Conservation (phyloP, 2,888 invertebrate species). For the Rhogogaster chlorosoma region DNA sequence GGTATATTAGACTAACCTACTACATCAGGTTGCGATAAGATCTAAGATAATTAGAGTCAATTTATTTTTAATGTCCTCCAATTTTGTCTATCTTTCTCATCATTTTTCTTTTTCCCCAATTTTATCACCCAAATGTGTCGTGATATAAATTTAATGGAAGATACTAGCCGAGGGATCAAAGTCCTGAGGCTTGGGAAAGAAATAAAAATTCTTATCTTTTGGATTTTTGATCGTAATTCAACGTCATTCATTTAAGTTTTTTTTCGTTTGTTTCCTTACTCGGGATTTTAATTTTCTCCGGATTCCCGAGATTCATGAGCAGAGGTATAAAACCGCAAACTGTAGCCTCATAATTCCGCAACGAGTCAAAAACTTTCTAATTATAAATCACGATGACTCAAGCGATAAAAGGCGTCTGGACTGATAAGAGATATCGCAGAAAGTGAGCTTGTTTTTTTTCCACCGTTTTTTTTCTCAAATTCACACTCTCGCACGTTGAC, state of each 20-base stretch:
- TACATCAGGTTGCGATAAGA: background rate
- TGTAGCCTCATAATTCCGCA: slow-evolving; percentile 14
- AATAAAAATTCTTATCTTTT: background rate
- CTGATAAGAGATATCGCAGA: slow-evolving; percentile 54
- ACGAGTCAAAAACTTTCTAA: slow-evolving; percentile 54
- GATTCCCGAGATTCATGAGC: background rate
- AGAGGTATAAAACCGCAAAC: background rate
- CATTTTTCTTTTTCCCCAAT: background rate
- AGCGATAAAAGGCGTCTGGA: slow-evolving; percentile 54
- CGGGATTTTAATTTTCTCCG: background rate
- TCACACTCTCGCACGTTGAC: background rate
- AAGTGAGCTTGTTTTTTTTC: slow-evolving; percentile 43
- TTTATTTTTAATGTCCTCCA: background rate
- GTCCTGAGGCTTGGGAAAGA: background rate
- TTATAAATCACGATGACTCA: slow-evolving; percentile 53
- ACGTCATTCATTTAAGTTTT: background rate
- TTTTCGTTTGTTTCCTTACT: background rate
- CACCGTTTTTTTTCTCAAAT: background rate
- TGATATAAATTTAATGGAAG: background rate
- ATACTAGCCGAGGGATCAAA: background rate
- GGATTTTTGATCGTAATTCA: background rate
- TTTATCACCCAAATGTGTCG: no score
- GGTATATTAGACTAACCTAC: background rate
- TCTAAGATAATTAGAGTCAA: background rate
- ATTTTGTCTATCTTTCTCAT: background rate